These are phyloP conservation scores for Cheilosia urbana DNA, from an alignment of 2,888 invertebrate species.

Conservation along the genomic window DNA sequence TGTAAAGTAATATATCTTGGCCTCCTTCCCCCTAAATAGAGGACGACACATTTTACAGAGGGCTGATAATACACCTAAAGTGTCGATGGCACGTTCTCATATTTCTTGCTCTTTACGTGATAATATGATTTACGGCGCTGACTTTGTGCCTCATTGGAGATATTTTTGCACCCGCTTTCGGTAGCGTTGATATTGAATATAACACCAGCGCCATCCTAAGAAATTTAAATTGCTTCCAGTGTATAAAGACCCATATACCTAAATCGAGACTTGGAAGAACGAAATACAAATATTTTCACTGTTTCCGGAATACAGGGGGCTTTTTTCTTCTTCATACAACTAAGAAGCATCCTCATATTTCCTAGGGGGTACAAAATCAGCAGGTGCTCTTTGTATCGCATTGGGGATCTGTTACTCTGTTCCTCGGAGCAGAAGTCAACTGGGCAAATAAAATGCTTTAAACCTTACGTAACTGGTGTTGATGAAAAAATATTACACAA, in stretches of 20 bases:
- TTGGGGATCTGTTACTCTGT: not conserved
- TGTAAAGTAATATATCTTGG: conserved; percentile 10
- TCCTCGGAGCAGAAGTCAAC: not conserved
- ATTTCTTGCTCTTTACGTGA: conserved; percentile 58
- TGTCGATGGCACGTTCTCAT: conserved; percentile 47
- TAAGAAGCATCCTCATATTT: conserved; percentile 17
- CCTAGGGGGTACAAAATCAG: not conserved
- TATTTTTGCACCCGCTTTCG: not conserved
- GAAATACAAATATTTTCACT: not conserved
- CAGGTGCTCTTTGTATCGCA: conserved; percentile 1
- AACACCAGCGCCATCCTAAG: conserved; percentile 22
- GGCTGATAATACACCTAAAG: conserved; percentile 50
- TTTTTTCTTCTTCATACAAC: conserved; percentile 11
- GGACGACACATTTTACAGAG: conserved; percentile 27
- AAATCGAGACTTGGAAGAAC: not conserved
- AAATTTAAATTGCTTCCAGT: conserved; percentile 43
- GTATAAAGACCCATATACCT: not conserved
- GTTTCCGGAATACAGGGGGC: not conserved
- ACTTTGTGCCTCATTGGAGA: conserved; percentile 15
- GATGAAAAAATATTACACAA: no score
- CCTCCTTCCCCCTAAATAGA: conserved; percentile 3
- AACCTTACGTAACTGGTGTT: not conserved
- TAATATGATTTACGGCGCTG: conserved; percentile 56
- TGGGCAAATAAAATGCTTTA: conserved; percentile 2
- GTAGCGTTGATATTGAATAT: conserved; percentile 23